Conservation (phyloP, 2,113 vertebrate species). For the Daphoenositta chrysoptera region DNA sequence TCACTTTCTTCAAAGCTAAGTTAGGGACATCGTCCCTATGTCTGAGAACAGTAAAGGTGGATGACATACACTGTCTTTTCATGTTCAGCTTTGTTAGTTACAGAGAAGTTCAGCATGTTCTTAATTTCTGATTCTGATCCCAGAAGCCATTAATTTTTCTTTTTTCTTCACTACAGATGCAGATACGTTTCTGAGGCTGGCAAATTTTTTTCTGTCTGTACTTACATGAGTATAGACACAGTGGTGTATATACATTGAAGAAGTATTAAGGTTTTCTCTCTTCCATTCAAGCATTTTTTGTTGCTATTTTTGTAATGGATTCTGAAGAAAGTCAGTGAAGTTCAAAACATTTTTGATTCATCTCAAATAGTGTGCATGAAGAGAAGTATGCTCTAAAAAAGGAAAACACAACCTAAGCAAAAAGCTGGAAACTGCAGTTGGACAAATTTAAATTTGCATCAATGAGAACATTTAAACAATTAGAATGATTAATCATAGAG, state of each 20-base stretch:
- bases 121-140: neutral
- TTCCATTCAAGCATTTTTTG: neutral
- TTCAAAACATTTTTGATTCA: neutral
- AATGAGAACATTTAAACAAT: neutral
- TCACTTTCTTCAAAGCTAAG: neutral
- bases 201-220: neutral
- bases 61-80: neutral
- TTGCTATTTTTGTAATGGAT: neutral
- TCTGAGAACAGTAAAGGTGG: neutral
- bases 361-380: fast-evolving
- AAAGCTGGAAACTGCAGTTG: neutral
- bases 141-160: neutral
- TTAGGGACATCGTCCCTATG: neutral
- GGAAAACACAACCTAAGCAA: neutral
- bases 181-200: neutral
- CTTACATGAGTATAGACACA: neutral
- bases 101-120: neutral
- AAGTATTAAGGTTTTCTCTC: neutral
- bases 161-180: neutral
- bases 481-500: neutral
- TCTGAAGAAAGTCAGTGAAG: neutral
- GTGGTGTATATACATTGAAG: neutral
- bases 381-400: neutral
- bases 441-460: neutral
- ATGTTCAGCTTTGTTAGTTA: neutral